A percentile compares a stretch with the other conserved stretches of the same genome.
Evolutionary conservation across 2,113 vertebrate genomes (phyloP).

Genomic region (Excalfactoria chinensis): DNA sequence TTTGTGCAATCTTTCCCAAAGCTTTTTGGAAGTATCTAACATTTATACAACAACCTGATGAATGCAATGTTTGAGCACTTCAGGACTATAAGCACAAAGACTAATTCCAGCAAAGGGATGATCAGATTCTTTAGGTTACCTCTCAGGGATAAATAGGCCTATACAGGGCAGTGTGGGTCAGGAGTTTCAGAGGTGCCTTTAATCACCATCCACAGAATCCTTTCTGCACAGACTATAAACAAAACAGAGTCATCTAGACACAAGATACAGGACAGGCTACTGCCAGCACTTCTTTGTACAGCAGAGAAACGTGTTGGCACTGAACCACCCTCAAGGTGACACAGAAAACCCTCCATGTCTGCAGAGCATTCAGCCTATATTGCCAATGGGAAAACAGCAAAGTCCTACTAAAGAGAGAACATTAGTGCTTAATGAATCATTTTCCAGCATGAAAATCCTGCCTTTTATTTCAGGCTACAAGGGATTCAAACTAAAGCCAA

Average conservation of each 20-base stretch:
- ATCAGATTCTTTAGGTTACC: background rate
- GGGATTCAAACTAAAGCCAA: conserved; percentile 67
- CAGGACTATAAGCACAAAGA: background rate
- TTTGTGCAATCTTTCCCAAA: background rate
- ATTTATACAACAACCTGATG: background rate
- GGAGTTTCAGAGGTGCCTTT: conserved; percentile 17
- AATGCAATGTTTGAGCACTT: background rate
- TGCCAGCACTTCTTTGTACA: background rate
- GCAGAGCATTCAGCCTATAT: conserved; percentile 42
- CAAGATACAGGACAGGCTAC: background rate
- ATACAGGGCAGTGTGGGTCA: background rate
- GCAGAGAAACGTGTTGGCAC: conserved; percentile 29
- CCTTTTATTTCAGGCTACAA: conserved; percentile 67
- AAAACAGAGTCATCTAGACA: background rate
- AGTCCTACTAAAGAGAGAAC: conserved; percentile 57
- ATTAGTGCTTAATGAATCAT: conserved; percentile 71
- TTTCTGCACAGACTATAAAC: background rate
- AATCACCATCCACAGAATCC: conserved; percentile 35
- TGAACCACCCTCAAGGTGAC: conserved; percentile 59
- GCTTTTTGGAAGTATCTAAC: background rate
- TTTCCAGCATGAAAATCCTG: conserved; percentile 64
- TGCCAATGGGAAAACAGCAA: conserved; percentile 55
- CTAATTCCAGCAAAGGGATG: background rate
- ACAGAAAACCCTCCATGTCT: conserved; percentile 57
- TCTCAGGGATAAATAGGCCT: background rate